Percentiles rank a stretch among this genome's conserved stretches.
These are phyloP conservation scores for Ranitomeya variabilis DNA, from an alignment of 2,113 vertebrate genomes.

Conservation along the genomic window DNA sequence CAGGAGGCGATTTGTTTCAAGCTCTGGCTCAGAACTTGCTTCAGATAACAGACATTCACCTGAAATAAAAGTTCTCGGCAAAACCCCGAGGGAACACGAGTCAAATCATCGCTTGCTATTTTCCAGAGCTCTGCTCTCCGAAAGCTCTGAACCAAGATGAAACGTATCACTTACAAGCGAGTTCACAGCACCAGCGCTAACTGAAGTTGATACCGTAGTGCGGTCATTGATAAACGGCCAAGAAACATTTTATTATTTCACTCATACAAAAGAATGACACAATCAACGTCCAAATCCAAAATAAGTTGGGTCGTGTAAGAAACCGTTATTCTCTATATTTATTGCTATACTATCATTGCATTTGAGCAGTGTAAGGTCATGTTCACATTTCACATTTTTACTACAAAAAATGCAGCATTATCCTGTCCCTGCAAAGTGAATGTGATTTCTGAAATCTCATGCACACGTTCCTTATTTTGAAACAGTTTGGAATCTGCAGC, in stretches of 20 bases:
- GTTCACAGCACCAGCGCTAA: neutral
- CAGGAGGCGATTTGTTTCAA: neutral
- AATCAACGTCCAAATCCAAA: too few species aligned
- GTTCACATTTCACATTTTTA: too few species aligned
- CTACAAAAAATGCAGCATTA: too few species aligned
- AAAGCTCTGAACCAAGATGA: neutral
- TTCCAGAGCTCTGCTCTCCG: neutral
- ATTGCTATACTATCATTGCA: too few species aligned
- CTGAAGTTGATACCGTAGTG: neutral
- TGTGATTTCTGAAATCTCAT: too few species aligned
- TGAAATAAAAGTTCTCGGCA: neutral
- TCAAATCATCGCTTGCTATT: neutral
- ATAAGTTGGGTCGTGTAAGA: too few species aligned
- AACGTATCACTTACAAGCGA: neutral
- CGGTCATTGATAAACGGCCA: neutral
- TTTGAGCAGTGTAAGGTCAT: too few species aligned
- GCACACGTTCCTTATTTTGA: too few species aligned
- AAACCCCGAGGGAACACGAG: neutral
- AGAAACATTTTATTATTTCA: neutral
- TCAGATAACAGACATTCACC: neutral
- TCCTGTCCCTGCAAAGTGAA: too few species aligned
- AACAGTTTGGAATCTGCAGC: too few species aligned
- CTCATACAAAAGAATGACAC: neutral
- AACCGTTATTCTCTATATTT: too few species aligned
- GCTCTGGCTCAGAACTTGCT: neutral